Evolutionary conservation across 2,113 vertebrate genomes (phyloP).

Genomic region (Burhinus oedicnemus): DNA sequence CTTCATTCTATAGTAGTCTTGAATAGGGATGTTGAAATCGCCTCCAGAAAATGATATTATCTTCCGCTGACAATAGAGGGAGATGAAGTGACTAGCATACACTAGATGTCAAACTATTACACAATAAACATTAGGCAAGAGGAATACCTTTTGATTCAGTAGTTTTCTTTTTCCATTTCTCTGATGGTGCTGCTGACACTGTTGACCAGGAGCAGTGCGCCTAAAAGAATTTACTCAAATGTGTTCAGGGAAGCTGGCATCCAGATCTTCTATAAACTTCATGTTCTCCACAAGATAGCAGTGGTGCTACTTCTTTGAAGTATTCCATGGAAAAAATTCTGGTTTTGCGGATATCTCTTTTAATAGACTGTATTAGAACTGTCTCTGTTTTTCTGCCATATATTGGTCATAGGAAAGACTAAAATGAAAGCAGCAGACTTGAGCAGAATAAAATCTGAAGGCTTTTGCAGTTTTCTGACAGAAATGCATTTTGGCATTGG

Average conservation of each 20-base stretch:
- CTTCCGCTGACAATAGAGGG: neutral
- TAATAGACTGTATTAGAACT: neutral
- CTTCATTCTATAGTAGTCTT: neutral
- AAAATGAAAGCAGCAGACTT: neutral
- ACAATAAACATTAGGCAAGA: neutral
- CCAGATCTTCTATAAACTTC: neutral
- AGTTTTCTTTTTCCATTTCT: neutral
- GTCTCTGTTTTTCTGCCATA: neutral
- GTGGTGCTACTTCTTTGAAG: neutral
- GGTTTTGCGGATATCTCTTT: neutral
- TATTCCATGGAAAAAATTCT: neutral
- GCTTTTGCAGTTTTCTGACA: slow-evolving; percentile 57
- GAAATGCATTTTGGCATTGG: slow-evolving; percentile 22
- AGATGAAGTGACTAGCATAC: neutral
- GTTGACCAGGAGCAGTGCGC: neutral
- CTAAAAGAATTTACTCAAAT: neutral
- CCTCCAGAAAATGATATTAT: neutral
- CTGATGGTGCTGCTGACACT: neutral
- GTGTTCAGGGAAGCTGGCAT: neutral
- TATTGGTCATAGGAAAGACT: neutral
- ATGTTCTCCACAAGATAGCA: neutral
- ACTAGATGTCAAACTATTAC: neutral
- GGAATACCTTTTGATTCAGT: neutral
- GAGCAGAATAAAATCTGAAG: slow-evolving; percentile 25
- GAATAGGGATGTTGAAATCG: neutral